Base-by-base conservation (phyloP, 2,888 invertebrate species). In the Polyommatus iphigenia region DNA sequence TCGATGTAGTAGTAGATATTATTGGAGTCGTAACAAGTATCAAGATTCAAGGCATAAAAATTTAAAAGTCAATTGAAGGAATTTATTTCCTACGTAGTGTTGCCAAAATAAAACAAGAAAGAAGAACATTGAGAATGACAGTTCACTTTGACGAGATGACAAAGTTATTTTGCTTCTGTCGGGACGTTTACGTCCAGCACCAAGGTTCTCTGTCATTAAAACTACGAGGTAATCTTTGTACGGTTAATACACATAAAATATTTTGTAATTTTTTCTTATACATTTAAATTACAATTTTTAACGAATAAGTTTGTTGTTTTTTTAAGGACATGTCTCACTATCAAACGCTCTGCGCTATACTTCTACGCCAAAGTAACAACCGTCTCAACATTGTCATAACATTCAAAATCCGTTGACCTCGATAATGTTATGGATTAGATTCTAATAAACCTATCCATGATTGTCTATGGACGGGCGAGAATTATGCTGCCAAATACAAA, bases 391-490 rank as follows among this genome's bases (percentile, higher is more conserved):
- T 41, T 54, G 54, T 18, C 20, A 7, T 7, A 20, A 20, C 59
- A 59, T 59, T 59, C n/a, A 7, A 72, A 71, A 41, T 41, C 46
- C 46, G 50, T 50, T 46, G 20, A 24, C 15, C 50, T 41, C 41
- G 41, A n/a, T 72, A n/a, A 24, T 24, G 24, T 73, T 73, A 20
- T 15, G 29, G 50, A 73, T 73, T 50, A 29, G 24, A 29, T 24
- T 73, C 24, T n/a, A 41, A 73, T 73, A 46, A 50, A 20, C 41
- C 24, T 24, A 50, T 5, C n/a, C 20, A 50, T 24, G 24, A 24
- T 73, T 73, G 50, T 36, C 46, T 46, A 46, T 73, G 73, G 73
- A 73, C 73, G 50, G 50, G 46, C 73, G 29, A 46, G 24, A 73
- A 73, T 73, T 41, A 10, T 8, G 41, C 41, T 41, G 46, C 46